Base-by-base conservation (phyloP, 2,888 invertebrate genomes). In the Euzophera pinguis region DNA sequence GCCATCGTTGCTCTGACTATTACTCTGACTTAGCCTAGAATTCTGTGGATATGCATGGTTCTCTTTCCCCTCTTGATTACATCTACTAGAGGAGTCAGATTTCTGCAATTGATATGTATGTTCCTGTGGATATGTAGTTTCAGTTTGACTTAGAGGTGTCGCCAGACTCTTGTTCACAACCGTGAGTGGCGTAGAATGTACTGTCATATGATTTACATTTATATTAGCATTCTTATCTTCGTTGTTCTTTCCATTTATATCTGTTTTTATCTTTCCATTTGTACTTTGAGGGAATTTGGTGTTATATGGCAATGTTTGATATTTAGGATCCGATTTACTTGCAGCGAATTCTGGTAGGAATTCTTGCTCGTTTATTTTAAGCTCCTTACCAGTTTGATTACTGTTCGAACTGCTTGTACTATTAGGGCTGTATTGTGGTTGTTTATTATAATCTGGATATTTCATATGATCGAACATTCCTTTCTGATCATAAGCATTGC, bases 271-370 rank as follows among this genome's bases (percentile, higher is more conserved):
- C 68, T 89, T 88, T 37, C 81, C 84, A 53, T 84, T 85, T 51
- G 77, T 75, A 62, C 87, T 78, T 81, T 93, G 93, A 87, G 94
- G 93, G 78, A 96, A 96, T 84, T 96, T 97, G 35, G 95, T 96
- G 77, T 94, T 97, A 86, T 96, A 96, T 65, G 97, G 97, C 83
- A 97, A 90, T 27, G 97, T 97, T 91, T 97, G 97, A 90, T 96
- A 97, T 85, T 96, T 98, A 39, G 95, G 96, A 81, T 97, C 97
- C 53, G 94, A 95, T 79, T 97, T 97, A 71, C 94, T 95, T 22
- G 95, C 93, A 56, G 93, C 93, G 73, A 96, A 95, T 71, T 95
- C 93, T 53, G 93, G 92, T 14, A 92, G 82, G 61, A 90, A 90
- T 67, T 93, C 92, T 67, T 90, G 91, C 67, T 88, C 91, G 62